These are phyloP conservation scores for Antitype chi DNA, from an alignment of 2,888 invertebrate species.

Conservation along the genomic window DNA sequence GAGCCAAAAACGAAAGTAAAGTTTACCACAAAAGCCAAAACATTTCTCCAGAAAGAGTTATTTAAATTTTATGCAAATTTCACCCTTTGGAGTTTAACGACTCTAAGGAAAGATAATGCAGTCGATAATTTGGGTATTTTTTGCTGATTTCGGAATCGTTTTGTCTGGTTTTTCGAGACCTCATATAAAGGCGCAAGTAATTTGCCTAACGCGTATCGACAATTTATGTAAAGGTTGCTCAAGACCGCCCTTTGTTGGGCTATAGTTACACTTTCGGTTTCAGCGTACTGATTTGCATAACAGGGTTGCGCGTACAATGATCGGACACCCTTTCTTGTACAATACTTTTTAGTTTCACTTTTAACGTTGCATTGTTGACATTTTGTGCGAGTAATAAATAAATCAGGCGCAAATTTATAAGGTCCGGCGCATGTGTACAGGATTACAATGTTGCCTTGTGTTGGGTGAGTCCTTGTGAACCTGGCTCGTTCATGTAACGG, in stretches of 20 bases:
- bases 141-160: conserved; percentile 77
- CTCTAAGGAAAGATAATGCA: conserved; percentile 72
- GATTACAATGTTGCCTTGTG: conserved; percentile 82
- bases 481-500: conserved; percentile 70
- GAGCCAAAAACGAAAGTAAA: conserved; percentile 80
- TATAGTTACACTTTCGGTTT: conserved; percentile 86
- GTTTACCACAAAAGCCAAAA: conserved; percentile 87
- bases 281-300: conserved; percentile 89
- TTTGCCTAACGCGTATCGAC: conserved; percentile 88
- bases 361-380: conserved; percentile 88
- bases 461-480: conserved; percentile 67
- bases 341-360: conserved; percentile 88
- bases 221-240: conserved; percentile 88
- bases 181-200: conserved; percentile 79
- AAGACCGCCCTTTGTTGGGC: conserved; percentile 79
- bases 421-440: conserved; percentile 79
- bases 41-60: conserved; percentile 80
- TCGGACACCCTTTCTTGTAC: conserved; percentile 83
- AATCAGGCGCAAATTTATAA: conserved; percentile 87
- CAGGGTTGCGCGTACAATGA: conserved; percentile 83
- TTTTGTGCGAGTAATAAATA: conserved; percentile 88
- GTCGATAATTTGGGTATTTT: conserved; percentile 78
- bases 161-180: conserved; percentile 75
- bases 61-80: conserved; percentile 84
- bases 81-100: conserved; percentile 75